Evolutionary conservation across 2,888 invertebrate species (phyloP).

Genomic region (Cordilura impudica): DNA sequence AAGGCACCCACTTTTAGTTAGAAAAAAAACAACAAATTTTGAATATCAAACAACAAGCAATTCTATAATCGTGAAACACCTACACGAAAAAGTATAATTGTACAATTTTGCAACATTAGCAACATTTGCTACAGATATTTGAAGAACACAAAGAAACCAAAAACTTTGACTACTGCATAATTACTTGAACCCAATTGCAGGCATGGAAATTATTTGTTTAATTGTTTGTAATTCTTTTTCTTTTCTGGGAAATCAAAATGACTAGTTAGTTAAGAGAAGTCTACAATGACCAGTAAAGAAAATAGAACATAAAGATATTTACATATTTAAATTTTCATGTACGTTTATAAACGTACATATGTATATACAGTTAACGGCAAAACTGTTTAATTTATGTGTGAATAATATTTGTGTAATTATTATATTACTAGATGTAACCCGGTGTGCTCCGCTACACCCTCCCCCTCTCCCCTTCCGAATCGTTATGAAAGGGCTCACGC

Average conservation of each 20-base stretch:
- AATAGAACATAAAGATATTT: background rate
- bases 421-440: too few relatives aligned
- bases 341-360: background rate
- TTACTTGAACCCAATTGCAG: too few relatives aligned
- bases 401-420: too few relatives aligned
- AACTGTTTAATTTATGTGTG: too few relatives aligned
- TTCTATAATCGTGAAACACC: constrained; percentile 32
- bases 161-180: background rate
- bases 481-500: too few relatives aligned
- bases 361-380: background rate
- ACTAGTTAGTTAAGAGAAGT: constrained; percentile 15
- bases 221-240: constrained; percentile 47
- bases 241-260: constrained; percentile 54
- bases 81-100: constrained; percentile 11
- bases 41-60: background rate
- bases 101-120: background rate
- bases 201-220: constrained; percentile 9
- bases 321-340: background rate
- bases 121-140: constrained; percentile 55
- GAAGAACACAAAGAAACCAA: constrained; percentile 24
- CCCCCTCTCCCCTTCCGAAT: too few relatives aligned
- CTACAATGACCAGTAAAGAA: constrained; percentile 39
- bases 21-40: background rate
- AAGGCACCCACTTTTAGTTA: constrained; percentile 44
- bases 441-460: too few relatives aligned